A percentile compares a stretch with the other conserved stretches of the same genome.
Evolutionary conservation across 2,113 vertebrate species (phyloP).

Genomic region (Caretta caretta): DNA sequence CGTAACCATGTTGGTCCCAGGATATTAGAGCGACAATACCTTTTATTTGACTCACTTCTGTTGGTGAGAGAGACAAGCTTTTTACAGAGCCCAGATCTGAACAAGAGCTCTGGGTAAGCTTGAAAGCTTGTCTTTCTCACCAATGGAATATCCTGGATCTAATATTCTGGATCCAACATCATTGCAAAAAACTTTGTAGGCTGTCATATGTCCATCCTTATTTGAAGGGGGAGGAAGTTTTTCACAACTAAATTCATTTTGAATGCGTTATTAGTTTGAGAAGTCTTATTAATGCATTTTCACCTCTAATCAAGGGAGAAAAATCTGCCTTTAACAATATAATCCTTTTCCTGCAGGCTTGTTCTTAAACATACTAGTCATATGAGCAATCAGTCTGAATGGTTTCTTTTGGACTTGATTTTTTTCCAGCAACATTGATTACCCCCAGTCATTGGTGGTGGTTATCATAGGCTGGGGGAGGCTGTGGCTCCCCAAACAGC

Average conservation of each 20-base stretch:
- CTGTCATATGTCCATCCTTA: background rate
- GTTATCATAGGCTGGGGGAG: too few relatives aligned
- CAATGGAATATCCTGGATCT: background rate
- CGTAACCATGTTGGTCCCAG: background rate
- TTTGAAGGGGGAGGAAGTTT: background rate
- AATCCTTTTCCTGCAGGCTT: slow-evolving; percentile 1
- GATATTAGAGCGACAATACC: too few relatives aligned
- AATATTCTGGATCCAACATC: background rate
- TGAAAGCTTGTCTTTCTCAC: background rate
- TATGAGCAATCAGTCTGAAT: slow-evolving; percentile 31
- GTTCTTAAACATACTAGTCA: background rate
- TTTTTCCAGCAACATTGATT: slow-evolving; percentile 15
- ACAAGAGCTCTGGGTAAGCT: background rate
- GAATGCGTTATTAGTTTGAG: slow-evolving; percentile 13
- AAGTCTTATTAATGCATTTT: slow-evolving; percentile 1
- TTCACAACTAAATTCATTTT: background rate
- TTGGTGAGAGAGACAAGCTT: too few relatives aligned
- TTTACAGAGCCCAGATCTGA: background rate
- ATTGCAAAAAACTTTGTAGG: background rate
- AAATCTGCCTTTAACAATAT: background rate
- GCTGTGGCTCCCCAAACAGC: too few relatives aligned
- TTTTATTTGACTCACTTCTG: too few relatives aligned
- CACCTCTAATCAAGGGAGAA: slow-evolving; percentile 32
- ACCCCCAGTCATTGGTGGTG: background rate
- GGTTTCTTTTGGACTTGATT: background rate